Base-by-base conservation (phyloP, 2,888 invertebrate genomes). In the Catocala fraxini region DNA sequence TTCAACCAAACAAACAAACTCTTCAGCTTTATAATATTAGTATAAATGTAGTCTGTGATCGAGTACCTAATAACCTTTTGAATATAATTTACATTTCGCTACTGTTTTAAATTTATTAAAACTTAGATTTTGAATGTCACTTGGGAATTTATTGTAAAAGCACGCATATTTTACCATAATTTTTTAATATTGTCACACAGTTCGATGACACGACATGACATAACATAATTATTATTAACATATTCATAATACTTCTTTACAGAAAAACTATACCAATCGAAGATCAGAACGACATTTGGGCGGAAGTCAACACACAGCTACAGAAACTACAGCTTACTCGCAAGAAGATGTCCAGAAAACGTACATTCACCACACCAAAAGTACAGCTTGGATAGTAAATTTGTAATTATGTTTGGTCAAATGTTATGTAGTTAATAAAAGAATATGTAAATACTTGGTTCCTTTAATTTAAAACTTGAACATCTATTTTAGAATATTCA, bases 251-350 rank as follows among this genome's bases (percentile, higher is more conserved):
- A n/a, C 10, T 51, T 5, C 51, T 45, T 64, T 45, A 11, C 86
- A 96, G 97, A 81, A 94, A 95, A 87, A 97, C 97, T 0, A 97
- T 99, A 78, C 97, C 98, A 9, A 97, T 97, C 75, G 98, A 98
- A 86, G 98, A 99, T 64, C 98, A 98, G 85, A 95, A 94, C 39
- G 96, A 97, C 82, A 98, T 99, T 79, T 98, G 97, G 95, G 92
- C 96, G 0, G 98, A 99, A 90, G 96, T 99, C 3, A 96, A 97
- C 81, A 94, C 96, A 5, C 96, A 97, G 79, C 87, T 98, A 47
- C 96, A 96, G 75, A 95, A 96, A 73, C 83, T 97, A 63, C 97
- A 97, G 80, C 87, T 96, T 34, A 93, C 95, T 34, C 95, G 96
- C 53, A 92, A 92, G 83, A 93, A 92, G 72, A 82, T 82, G 70